A percentile compares a stretch with the other conserved stretches of the same genome.
phyloP scores from a whole-genome alignment of 1,140 invertebrate genomes.

The Dreissena polymorpha region DNA sequence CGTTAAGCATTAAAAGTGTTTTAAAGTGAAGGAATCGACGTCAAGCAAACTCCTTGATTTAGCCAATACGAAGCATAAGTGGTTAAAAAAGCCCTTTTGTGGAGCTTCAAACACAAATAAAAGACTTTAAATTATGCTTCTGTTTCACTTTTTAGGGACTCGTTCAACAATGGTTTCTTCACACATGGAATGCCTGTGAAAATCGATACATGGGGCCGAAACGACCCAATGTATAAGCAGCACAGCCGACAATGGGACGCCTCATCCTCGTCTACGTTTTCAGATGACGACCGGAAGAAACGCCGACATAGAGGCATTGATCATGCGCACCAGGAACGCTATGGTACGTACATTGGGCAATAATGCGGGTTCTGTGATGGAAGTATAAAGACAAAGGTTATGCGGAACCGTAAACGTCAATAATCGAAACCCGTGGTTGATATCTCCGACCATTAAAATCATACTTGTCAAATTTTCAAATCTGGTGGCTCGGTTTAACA shows the following conservation, averaged over 20 bases:
- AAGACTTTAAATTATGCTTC: not conserved
- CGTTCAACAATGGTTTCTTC: slow-evolving; percentile 50
- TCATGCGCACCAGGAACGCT: too few species aligned
- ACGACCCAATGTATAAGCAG: slow-evolving; percentile 31
- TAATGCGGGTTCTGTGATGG: too few species aligned
- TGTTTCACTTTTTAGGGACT: not conserved
- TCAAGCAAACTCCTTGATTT: not conserved
- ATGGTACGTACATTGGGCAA: too few species aligned
- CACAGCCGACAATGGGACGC: slow-evolving; percentile 24
- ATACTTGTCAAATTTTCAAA: too few species aligned
- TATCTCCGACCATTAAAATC: too few species aligned
- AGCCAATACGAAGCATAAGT: not conserved
- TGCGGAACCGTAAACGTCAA: too few species aligned
- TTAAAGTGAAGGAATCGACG: too few species aligned
- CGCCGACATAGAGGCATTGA: not conserved
- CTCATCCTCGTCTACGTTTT: not conserved
- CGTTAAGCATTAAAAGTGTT: too few species aligned
- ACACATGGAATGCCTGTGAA: slow-evolving; percentile 47
- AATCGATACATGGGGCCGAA: slow-evolving; percentile 39
- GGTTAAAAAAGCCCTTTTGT: not conserved
- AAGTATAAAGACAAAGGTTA: too few species aligned
- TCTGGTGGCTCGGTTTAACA: too few species aligned
- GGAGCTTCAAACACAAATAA: not conserved
- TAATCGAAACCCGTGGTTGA: too few species aligned
- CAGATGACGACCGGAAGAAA: not conserved